Evolutionary conservation across 2,797 vertebrate genomes (phyloP), one percentile per base, ranked within the genome.

Genomic region (Bryconaethiops microstoma): DNA sequence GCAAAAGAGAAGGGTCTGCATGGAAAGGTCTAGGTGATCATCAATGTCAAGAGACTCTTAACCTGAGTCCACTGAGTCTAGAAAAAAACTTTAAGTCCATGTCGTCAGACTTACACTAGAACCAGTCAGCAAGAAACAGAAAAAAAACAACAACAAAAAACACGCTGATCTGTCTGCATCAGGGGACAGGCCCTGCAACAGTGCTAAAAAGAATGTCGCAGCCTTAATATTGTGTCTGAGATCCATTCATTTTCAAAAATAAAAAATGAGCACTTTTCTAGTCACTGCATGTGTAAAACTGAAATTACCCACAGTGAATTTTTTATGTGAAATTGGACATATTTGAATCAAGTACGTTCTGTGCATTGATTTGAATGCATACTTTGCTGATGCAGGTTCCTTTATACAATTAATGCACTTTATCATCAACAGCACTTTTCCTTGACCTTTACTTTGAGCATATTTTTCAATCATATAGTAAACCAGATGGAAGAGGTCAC

Each of bases 1-100:
- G 40, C 7, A n/a, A 65, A 59, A 17, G 23, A 57, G 12, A 21
- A 19, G 54, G 35, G 71, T 5, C 50, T 19, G 54, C 35, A 74
- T 21, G 12, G 52, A 40, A 74, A 57, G 59, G 59, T 14, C n/a
- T 5, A 25, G 73, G 25, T 39, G 72, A 62, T 42, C 92, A 84
- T 72, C 70, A 69, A 83, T 91, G 88, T 88, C 87, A 88, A 86
- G 88, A 90, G 86, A 92, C 91, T 89, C 88, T 89, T 90, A 91
- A 88, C 88, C 90, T 90, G 87, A 74, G 40, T 87, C 88, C 74
- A 55, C 39, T 68, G 8, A 54, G 19, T 74, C 54, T 59, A 16
- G 35, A 59, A 35, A 21, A n/a, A 40, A 59, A 74, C 25, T 74
- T 59, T 13, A 57, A 13, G 35, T 74, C 35, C 9, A 74, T 74